Evolutionary conservation across 2,113 vertebrate species (phyloP).

Genomic region (Centropristis striata): DNA sequence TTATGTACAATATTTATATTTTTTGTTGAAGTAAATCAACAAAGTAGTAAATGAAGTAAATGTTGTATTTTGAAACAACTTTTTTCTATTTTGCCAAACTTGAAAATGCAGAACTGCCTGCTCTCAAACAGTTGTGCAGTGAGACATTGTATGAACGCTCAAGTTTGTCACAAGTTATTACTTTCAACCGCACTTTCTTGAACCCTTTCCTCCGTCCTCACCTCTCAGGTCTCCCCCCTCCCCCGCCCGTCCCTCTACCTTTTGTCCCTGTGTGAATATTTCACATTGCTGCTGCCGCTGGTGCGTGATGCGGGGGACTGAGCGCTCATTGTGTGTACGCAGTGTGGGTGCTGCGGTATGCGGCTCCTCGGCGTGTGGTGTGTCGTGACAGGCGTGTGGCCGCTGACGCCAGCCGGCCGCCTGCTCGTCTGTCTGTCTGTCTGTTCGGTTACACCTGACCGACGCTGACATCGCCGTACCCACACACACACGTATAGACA

Average conservation of each 20-base stretch:
- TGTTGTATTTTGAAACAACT: neutral
- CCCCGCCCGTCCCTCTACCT: constrained; percentile 63
- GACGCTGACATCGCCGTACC: constrained; percentile 54
- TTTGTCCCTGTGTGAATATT: constrained; percentile 85
- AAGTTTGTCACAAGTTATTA: constrained; percentile 23
- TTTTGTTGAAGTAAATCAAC: neutral
- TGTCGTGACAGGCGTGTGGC: constrained; percentile 85
- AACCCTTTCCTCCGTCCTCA: constrained; percentile 49
- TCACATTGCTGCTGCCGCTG: constrained; percentile 86
- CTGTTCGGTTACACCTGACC: constrained; percentile 83
- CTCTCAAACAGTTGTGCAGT: neutral
- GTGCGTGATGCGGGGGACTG: constrained; percentile 85
- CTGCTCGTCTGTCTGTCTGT: constrained; percentile 69
- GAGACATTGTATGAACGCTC: neutral
- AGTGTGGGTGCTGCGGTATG: constrained; percentile 86
- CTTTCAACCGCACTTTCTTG: constrained; percentile 25
- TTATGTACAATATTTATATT: no score
- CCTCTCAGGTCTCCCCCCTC: constrained; percentile 47
- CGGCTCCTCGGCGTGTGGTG: constrained; percentile 80
- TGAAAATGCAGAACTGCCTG: neutral
- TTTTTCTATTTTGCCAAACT: neutral
- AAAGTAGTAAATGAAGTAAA: no score
- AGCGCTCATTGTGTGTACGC: constrained; percentile 82
- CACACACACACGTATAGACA: neutral
- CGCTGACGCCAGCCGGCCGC: constrained; percentile 85